Base-by-base conservation (phyloP, 2,888 invertebrate genomes). In the Agriopis aurantiaria region DNA sequence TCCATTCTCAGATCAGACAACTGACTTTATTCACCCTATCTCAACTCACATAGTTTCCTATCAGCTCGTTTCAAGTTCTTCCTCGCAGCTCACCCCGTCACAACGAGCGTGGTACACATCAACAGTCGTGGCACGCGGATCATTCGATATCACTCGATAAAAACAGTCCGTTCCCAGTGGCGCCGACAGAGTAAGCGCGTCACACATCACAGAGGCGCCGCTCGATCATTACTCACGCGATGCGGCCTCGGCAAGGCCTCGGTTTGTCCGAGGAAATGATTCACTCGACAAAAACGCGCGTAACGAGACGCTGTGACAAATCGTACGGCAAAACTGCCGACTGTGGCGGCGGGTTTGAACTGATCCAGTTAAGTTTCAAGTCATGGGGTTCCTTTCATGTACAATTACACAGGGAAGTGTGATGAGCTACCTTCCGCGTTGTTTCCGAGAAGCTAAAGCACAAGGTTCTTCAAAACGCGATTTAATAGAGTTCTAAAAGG, bases 301-400 rank as follows among this genome's bases (percentile, higher is more conserved):
- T 64, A 64, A 69, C 65, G 69, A 69, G 57, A 17, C 61, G 46
- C 14, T 33, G 65, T 69, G 69, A 69, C 69, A 69, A 65, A 69
- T 69, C 69, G 69, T n/a, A 62, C 23, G 62, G 62, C 46, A 53
- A 57, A 69, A 65, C 61, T 69, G 69, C 53, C 65, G 62, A 65
- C 53, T 41, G 52, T 53, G 61, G 1, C 11, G 51, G 6, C 17
- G 11, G 4, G 57, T 53, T 69, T 65, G 17, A 11, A 33, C 6
- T 52, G 51, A n/a, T 49, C 51, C 61, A 69, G 65, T 51, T 5
- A 33, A 8, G 9, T 12, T 33, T 23, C 17, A 23, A n/a, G 8
- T 3, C 55, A 4, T 40, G 40, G 10, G 5, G 40, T 3, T 40
- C 12, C 11, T n/a, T 53, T 33, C 4, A 33, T 33, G n/a, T 9